phyloP scores from a whole-genome alignment of 2,113 vertebrate genomes.

The Rallus limicola region DNA sequence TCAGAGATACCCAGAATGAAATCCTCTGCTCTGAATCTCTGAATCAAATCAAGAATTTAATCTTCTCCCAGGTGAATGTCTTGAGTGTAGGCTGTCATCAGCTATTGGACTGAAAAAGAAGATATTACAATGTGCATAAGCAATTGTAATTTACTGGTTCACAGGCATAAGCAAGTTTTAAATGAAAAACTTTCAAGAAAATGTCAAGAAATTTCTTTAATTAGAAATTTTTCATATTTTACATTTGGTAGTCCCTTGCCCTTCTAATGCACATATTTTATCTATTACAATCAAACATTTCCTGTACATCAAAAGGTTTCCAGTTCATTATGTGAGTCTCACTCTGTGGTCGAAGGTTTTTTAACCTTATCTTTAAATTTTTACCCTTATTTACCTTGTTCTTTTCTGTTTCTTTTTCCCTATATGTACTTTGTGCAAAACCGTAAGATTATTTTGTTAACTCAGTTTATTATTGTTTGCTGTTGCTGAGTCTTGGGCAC shows the following conservation, averaged over 20 bases:
- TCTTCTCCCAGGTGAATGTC: neutral
- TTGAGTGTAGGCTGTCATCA: neutral
- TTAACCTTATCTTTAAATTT: neutral
- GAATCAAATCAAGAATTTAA: neutral
- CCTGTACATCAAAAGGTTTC: neutral
- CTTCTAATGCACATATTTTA: neutral
- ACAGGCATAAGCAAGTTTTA: neutral
- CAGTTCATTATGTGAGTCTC: neutral
- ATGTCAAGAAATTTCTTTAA: neutral
- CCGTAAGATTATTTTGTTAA: neutral
- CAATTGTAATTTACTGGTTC: neutral
- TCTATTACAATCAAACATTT: neutral
- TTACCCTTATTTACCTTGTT: neutral
- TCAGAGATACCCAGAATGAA: neutral
- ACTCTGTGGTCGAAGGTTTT: neutral
- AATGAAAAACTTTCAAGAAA: neutral
- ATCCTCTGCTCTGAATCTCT: neutral
- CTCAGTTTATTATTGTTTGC: neutral
- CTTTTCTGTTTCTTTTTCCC: neutral
- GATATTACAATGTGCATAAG: neutral
- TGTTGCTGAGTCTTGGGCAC: neutral
- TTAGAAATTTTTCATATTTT: neutral
- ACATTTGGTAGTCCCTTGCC: neutral
- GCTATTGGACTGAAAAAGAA: neutral
- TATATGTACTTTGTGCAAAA: neutral